phyloP scores from a whole-genome alignment of 2,888 invertebrate species.

The Sphaerophoria taeniata region DNA sequence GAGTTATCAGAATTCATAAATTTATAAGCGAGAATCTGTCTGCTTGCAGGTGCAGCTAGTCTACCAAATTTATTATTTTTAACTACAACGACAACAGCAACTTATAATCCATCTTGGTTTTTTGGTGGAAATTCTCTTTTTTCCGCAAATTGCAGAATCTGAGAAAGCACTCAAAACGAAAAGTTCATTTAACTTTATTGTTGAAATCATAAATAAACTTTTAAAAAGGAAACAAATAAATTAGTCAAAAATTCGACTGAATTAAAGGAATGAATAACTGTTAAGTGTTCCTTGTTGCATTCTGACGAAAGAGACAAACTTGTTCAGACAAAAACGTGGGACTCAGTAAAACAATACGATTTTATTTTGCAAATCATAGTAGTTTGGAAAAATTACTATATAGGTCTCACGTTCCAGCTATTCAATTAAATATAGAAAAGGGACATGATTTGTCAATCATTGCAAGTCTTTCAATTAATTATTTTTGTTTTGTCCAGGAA shows the following conservation, averaged over 20 bases:
- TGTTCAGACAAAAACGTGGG: neutral
- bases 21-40: too few species aligned
- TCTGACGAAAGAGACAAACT: too few species aligned
- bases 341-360: conserved; percentile 1
- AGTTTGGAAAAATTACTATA: too few species aligned
- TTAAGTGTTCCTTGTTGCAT: conserved; percentile 2
- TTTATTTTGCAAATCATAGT: too few species aligned
- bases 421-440: too few species aligned
- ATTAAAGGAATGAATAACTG: conserved; percentile 6
- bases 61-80: conserved; percentile 5
- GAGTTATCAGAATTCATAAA: neutral
- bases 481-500: neutral
- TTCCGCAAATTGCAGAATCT: neutral
- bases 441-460: neutral
- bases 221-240: neutral
- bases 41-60: neutral
- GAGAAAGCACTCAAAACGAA: conserved; percentile 25
- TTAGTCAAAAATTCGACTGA: conserved; percentile 18
- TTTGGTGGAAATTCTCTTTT: neutral
- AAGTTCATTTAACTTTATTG: conserved; percentile 18
- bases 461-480: conserved; percentile 16
- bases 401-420: too few species aligned
- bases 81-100: conserved; percentile 12
- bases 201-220: too few species aligned
- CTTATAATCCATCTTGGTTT: conserved; percentile 18